These are phyloP conservation scores for Chymomyza costata DNA, from an alignment of 1,140 invertebrate species.

Conservation along the genomic window DNA sequence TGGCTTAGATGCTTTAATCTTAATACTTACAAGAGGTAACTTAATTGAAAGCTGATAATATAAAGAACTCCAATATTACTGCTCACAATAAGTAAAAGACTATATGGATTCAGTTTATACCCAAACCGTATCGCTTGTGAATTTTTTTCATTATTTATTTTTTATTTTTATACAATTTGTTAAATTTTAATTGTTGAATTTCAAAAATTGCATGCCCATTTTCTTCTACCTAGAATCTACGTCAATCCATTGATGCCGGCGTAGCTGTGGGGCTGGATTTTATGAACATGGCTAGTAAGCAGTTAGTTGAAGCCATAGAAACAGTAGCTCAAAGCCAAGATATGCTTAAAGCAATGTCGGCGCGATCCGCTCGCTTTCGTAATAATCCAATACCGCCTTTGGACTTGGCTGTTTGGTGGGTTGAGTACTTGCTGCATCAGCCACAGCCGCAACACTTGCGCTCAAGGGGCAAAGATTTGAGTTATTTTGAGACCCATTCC, in stretches of 20 bases:
- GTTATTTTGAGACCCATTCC: constrained; percentile 22
- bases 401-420: constrained; percentile 28
- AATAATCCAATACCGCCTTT: constrained; percentile 23
- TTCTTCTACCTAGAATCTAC: constrained; percentile 4
- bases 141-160: too few relatives aligned
- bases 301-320: constrained; percentile 10
- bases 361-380: constrained; percentile 14
- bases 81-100: too few relatives aligned
- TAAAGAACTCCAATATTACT: too few relatives aligned
- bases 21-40: too few relatives aligned
- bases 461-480: constrained; percentile 20
- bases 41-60: too few relatives aligned
- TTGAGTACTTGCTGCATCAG: constrained; percentile 23
- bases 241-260: constrained; percentile 8
- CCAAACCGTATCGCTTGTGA: too few relatives aligned
- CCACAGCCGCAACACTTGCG: constrained; percentile 23
- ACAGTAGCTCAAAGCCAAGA: constrained; percentile 13
- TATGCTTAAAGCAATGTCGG: constrained; percentile 15
- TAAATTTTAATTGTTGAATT: too few relatives aligned
- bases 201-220: too few relatives aligned
- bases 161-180: too few relatives aligned
- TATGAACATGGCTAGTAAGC: neutral
- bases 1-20: too few relatives aligned
- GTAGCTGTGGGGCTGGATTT: constrained; percentile 15
- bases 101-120: too few relatives aligned